phyloP scores from a whole-genome alignment of 2,797 vertebrate genomes.

The Enteromius unitaeniatus region DNA sequence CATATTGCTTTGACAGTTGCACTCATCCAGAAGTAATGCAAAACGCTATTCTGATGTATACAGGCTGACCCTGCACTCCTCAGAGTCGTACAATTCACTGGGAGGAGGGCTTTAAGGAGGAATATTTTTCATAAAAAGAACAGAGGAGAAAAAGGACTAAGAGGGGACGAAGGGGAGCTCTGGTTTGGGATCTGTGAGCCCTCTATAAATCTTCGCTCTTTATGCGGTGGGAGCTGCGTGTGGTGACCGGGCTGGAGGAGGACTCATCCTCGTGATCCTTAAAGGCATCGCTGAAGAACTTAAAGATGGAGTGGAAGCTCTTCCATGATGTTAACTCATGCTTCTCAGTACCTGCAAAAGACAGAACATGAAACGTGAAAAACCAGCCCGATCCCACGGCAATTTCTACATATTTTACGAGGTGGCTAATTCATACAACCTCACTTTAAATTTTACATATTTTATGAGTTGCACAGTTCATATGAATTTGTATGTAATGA shows the following conservation, averaged over 20 bases:
- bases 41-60: conserved; percentile 92
- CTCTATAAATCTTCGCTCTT: conserved; percentile 90
- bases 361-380: background rate
- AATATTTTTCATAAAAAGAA: conserved; percentile 49
- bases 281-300: conserved; percentile 85
- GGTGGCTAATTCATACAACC: too few relatives aligned
- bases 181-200: conserved; percentile 3
- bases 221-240: conserved; percentile 88
- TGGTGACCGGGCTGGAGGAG: conserved; percentile 77
- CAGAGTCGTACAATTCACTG: conserved; percentile 84
- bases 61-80: conserved; percentile 84
- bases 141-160: conserved; percentile 32
- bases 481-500: background rate
- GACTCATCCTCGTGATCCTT: conserved; percentile 74
- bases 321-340: conserved; percentile 97
- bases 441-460: too few relatives aligned
- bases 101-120: conserved; percentile 65
- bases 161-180: background rate
- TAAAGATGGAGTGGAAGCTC: conserved; percentile 93
- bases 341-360: conserved; percentile 87
- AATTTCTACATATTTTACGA: background rate
- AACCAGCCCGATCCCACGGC: too few relatives aligned
- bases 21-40: conserved; percentile 97
- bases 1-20: conserved; percentile 98
- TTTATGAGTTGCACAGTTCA: background rate